Conservation (phyloP, 1,140 invertebrate genomes). For the Conus ventricosus region DNA sequence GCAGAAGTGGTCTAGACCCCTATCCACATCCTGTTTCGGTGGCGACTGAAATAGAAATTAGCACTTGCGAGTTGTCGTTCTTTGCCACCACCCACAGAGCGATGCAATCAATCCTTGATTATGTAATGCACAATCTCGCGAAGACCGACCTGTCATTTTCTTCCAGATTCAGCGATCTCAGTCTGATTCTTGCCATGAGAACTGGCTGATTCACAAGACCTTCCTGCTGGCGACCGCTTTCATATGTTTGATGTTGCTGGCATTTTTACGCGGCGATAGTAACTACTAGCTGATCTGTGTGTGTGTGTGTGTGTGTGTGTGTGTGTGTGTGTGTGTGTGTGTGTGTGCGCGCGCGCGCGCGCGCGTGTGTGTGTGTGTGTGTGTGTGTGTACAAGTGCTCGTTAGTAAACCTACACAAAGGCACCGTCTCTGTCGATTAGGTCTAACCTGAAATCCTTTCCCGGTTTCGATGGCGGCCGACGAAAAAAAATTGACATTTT, state of each 20-base stretch:
- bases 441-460: no score
- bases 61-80: neutral
- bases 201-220: neutral
- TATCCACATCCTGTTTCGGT: neutral
- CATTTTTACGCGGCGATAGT: neutral
- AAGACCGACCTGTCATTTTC: no score
- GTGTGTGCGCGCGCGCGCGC: no score
- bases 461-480: no score
- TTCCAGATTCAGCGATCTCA: no score
- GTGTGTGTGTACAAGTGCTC: neutral
- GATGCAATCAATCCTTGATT: neutral
- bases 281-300: no score
- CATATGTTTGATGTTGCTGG: neutral
- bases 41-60: neutral
- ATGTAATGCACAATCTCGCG: neutral
- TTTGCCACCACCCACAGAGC: neutral
- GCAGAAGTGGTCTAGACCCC: neutral
- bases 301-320: no score
- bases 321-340: no score
- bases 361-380: no score
- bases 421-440: no score
- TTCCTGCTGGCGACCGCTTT: neutral
- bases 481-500: no score
- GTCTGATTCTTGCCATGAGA: no score
- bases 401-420: neutral